Conservation (phyloP, 30 jellyfish, hydroid and myxozoan genomes). For the Phacellophora camtschatica region DNA sequence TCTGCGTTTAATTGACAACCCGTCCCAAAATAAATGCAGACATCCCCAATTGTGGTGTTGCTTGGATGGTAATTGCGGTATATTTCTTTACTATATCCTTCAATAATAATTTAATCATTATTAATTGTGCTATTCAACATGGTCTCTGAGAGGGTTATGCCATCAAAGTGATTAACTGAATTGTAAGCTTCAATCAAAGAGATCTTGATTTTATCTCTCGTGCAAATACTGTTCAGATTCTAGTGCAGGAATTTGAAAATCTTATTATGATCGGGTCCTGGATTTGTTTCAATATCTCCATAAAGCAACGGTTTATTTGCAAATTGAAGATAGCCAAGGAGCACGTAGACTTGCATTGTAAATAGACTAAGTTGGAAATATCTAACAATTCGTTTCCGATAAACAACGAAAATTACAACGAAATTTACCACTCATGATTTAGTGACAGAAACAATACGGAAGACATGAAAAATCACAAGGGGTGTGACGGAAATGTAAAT, state of each 20-base stretch:
- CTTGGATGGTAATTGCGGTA: constrained; percentile 1
- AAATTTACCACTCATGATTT: neutral
- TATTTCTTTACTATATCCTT: constrained; percentile 3
- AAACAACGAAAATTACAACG: neutral
- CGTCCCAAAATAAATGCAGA: neutral
- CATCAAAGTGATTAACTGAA: too few species aligned
- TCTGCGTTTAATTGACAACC: neutral
- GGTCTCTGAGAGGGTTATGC: too few species aligned
- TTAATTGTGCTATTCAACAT: too few species aligned
- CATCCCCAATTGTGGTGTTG: constrained; percentile 8
- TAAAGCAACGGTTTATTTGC: too few species aligned
- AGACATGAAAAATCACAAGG: neutral
- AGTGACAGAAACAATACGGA: neutral
- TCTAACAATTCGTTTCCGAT: constrained; percentile 7
- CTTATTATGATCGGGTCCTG: too few species aligned
- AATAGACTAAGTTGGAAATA: neutral
- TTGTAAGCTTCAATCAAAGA: too few species aligned
- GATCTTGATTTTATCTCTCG: too few species aligned
- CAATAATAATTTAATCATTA: neutral
- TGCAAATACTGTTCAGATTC: too few species aligned
- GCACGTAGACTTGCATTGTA: neutral
- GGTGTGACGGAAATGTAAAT: constrained; percentile 8
- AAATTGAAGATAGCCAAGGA: neutral
- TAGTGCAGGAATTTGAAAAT: too few species aligned
- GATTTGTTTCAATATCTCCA: too few species aligned